A percentile compares a stretch with the other conserved stretches of the same genome.
Conservation (phyloP, 2,113 vertebrate genomes). For the Amia ocellicauda region DNA sequence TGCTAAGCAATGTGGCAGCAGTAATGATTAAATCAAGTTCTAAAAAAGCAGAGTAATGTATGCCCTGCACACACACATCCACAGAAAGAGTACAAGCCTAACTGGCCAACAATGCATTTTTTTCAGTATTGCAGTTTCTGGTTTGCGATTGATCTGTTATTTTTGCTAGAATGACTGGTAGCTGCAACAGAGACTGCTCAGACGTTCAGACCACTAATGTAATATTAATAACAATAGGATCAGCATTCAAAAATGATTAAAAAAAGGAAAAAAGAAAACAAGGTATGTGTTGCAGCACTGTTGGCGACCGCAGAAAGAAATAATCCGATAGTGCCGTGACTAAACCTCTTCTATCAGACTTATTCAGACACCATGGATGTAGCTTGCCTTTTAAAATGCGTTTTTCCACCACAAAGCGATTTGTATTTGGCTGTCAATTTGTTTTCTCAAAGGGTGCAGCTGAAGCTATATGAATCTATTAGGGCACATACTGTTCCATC, state of each 20-base stretch:
- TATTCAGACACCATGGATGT: slow-evolving; percentile 15
- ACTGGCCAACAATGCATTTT: neutral
- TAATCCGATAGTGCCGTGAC: slow-evolving; percentile 8
- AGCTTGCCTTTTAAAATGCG: neutral
- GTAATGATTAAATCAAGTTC: no score
- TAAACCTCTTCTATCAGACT: slow-evolving; percentile 16
- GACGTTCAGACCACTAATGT: neutral
- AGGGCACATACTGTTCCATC: slow-evolving; percentile 7
- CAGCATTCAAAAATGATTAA: neutral
- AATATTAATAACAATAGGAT: slow-evolving; percentile 5
- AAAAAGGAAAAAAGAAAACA: neutral
- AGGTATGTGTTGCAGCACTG: slow-evolving; percentile 11
- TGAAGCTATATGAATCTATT: neutral
- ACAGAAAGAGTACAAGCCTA: no score
- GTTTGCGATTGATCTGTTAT: slow-evolving; percentile 1
- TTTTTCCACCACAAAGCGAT: neutral
- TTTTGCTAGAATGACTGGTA: neutral
- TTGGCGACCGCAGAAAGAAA: slow-evolving; percentile 17
- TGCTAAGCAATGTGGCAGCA: no score
- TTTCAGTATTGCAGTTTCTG: neutral
- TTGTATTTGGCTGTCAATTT: slow-evolving; percentile 5
- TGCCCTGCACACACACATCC: no score
- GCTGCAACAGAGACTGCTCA: neutral
- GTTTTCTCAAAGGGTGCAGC: neutral
- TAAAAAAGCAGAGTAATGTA: no score